Conservation (phyloP, 2,113 vertebrate genomes). For the Tragelaphus scriptus region DNA sequence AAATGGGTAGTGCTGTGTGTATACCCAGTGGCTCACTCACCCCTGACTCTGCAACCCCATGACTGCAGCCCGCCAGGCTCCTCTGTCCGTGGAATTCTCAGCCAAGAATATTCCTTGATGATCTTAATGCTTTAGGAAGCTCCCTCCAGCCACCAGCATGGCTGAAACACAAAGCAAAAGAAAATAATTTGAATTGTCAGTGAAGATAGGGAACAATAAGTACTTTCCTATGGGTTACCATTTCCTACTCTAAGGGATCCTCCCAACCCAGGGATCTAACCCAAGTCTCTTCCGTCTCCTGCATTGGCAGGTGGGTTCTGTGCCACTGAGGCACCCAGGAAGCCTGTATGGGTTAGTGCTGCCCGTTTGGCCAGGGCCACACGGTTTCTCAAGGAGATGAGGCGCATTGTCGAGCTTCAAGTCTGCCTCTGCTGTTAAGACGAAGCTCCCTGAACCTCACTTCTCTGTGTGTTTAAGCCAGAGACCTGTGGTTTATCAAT, state of each 20-base stretch:
- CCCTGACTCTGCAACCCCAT: neutral
- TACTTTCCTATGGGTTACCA: neutral
- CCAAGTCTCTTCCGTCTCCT: neutral
- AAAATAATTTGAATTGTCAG: neutral
- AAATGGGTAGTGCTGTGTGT: neutral
- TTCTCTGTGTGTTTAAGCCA: neutral
- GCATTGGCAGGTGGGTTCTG: neutral
- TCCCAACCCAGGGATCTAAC: neutral
- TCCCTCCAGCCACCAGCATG: neutral
- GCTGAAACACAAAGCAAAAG: neutral
- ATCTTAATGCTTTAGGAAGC: neutral
- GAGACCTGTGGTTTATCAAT: neutral
- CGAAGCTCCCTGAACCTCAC: neutral
- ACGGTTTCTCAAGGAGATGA: neutral
- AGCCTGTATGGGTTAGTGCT: neutral
- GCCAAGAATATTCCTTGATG: neutral
- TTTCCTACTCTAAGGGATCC: neutral
- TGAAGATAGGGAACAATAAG: neutral
- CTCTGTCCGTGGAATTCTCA: neutral
- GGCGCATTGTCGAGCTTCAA: neutral
- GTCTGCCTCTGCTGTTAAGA: neutral
- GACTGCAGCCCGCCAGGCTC: neutral
- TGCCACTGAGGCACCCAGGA: neutral
- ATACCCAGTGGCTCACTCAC: neutral
- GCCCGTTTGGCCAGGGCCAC: neutral